Evolutionary conservation across 2,888 invertebrate species (phyloP), one percentile per base, ranked within the genome.

Genomic region (Hypena proboscidalis): DNA sequence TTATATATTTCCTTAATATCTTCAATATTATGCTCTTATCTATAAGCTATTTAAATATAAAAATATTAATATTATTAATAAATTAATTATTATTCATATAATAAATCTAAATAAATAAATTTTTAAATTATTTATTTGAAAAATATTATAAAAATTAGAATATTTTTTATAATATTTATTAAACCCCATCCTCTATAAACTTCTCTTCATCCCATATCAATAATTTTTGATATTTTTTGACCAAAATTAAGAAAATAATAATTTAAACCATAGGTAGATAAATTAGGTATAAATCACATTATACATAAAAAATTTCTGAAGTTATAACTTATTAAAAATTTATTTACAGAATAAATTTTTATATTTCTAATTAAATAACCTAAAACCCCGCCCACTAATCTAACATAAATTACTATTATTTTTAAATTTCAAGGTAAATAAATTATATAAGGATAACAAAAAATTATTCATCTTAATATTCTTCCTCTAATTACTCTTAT

Each of bases 281-380:
- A 78, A 71, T 67, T 77, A 31, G 92, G 91, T 57, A 92, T 80
- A 92, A 92, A 92, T 76, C 92, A 93, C 67, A 93, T 93, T 15
- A 74, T 32, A 63, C 70, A 60, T 70, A 84, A 74, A 83, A 79
- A 79, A 60, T 34, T 71, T 65, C 70, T 76, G 60, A 79, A 61
- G 59, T 64, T 68, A 78, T 79, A 85, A 72, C 68, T 72, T 46
- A 66, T 37, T 64, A 83, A 60, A 85, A 79, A 77, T 58, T 85
- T 90, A 83, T 83, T 83, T 45, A 70, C 15, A 56, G 80, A 85
- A 83, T 76, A 82, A 82, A 84, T 70, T 42, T 66, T 77, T 67
- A 89, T 83, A 67, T 80, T 83, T 63, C 87, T 87, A 70, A 92
- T 52, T 51, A 87, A 63, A 79, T 75, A 85, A 0, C 92, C 92